Conservation (phyloP, 2,888 invertebrate genomes). For the Desoria tigrina region DNA sequence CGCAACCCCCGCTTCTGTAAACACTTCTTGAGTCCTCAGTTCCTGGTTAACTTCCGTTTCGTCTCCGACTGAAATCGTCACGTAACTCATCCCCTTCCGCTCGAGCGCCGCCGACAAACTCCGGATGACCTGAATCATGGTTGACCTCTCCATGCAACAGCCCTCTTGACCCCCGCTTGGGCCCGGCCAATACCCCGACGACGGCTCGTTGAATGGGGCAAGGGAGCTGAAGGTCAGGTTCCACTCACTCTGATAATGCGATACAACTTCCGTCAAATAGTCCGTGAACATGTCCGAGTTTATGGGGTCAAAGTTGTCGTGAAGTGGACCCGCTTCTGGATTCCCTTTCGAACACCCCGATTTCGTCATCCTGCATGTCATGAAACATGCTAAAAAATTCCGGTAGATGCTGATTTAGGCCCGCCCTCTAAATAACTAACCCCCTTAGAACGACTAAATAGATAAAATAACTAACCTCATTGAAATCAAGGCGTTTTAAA, state of each 20-base stretch:
- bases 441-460: too few species aligned
- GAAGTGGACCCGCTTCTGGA: constrained; percentile 34
- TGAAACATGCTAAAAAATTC: neutral
- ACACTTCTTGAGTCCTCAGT: constrained; percentile 37
- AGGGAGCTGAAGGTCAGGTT: constrained; percentile 44
- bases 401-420: neutral
- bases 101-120: constrained; percentile 26
- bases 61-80: constrained; percentile 42
- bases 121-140: constrained; percentile 44
- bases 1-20: constrained; percentile 38
- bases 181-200: constrained; percentile 47
- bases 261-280: constrained; percentile 47
- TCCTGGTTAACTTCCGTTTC: constrained; percentile 50
- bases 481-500: too few species aligned
- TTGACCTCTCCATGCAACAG: constrained; percentile 43
- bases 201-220: constrained; percentile 52
- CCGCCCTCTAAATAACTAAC: too few species aligned
- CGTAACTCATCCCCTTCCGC: constrained; percentile 33
- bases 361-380: constrained; percentile 46
- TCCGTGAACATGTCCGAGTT: constrained; percentile 45
- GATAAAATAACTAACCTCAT: too few species aligned
- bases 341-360: constrained; percentile 50
- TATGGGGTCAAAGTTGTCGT: constrained; percentile 44
- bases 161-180: constrained; percentile 40
- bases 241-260: constrained; percentile 40